Evolutionary conservation across 2,797 vertebrate genomes (phyloP), one percentile per base, ranked within the genome.

Genomic region (Synaphobranchus kaupii): DNA sequence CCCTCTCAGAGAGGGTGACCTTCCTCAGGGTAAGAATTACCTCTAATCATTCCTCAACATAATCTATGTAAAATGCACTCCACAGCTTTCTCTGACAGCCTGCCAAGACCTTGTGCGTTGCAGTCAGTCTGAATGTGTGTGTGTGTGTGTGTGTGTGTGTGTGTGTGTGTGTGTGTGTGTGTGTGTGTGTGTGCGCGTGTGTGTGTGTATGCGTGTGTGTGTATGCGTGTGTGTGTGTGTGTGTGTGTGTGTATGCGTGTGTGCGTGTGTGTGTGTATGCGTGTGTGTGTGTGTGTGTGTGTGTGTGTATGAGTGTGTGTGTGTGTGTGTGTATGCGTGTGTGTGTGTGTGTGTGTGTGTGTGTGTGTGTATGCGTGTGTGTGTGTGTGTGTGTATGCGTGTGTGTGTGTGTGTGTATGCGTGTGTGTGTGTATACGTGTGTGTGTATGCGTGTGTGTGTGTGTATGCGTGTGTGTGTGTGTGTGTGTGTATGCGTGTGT

Each of bases 371-470:
- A 20, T 81, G 78, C 10, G 7, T 50, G 47, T 81, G 44, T 76
- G 71, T 76, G 71, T 76, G 71, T 76, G 34, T 44, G 34, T 34
- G 10, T 66, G 60, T 39, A 2, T 39, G 39, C 2, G 39, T 39
- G 39, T 39, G 39, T 60, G 58, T 60, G 58, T 60, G 58, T 15
- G 13, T 60, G 13, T 8, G 13, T 8, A 0, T 8, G 13, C 4
- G 13, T 13, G 13, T 54, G 52, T 54, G 13, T n/a, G n/a, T n/a
- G n/a, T n/a, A n/a, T n/a, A n/a, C n/a, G n/a, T n/a, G n/a, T n/a
- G n/a, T n/a, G n/a, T n/a, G n/a, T n/a, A n/a, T n/a, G n/a, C n/a
- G 78, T 81, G 47, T 81, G 9, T 81, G 78, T 81, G 76, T 81
- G 44, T 81, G 78, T 25, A 1, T 50, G 47, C 50, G 44, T 76